These are phyloP conservation scores for Apodemia mormo DNA, from an alignment of 2,888 invertebrate genomes.

Conservation along the genomic window DNA sequence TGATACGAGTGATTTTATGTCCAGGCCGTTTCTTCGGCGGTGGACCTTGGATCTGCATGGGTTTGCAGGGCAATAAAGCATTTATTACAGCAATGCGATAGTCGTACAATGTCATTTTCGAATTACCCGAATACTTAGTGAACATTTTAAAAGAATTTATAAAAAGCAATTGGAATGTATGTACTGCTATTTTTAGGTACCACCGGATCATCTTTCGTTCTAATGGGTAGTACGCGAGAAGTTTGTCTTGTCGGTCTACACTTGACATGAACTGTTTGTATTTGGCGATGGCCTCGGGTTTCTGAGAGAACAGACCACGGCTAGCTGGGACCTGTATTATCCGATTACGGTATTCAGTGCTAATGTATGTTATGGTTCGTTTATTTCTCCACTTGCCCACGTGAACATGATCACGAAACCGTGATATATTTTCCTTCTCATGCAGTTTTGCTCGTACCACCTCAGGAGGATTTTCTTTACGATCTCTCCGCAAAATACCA, in stretches of 20 bases:
- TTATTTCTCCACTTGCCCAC: conserved; percentile 33
- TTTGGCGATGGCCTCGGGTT: conserved; percentile 34
- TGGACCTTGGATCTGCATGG: conserved; percentile 20
- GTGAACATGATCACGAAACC: conserved; percentile 29
- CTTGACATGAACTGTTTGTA: conserved; percentile 39
- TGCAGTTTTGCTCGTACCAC: conserved; percentile 20
- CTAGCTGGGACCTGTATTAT: conserved; percentile 34
- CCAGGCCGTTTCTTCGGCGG: conserved; percentile 26
- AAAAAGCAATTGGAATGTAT: conserved; percentile 28
- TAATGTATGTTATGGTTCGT: conserved; percentile 34
- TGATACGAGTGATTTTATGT: conserved; percentile 21
- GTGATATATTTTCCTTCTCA: conserved; percentile 21
- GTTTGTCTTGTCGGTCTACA: conserved; percentile 36
- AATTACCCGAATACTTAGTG: conserved; percentile 32
- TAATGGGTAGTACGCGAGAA: conserved; percentile 31
- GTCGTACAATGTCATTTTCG: conserved; percentile 24
- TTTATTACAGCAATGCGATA: conserved; percentile 6
- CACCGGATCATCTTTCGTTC: conserved; percentile 35
- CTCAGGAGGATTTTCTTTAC: conserved; percentile 32
- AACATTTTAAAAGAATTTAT: conserved; percentile 32
- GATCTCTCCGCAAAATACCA: conserved; percentile 40
- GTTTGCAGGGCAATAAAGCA: conserved; percentile 6
- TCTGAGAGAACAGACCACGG: conserved; percentile 29
- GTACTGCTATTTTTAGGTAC: conserved; percentile 35
- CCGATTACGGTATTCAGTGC: conserved; percentile 32